phyloP scores from a whole-genome alignment of 1,140 invertebrate species.

The Cyphomyrmex costatus region DNA sequence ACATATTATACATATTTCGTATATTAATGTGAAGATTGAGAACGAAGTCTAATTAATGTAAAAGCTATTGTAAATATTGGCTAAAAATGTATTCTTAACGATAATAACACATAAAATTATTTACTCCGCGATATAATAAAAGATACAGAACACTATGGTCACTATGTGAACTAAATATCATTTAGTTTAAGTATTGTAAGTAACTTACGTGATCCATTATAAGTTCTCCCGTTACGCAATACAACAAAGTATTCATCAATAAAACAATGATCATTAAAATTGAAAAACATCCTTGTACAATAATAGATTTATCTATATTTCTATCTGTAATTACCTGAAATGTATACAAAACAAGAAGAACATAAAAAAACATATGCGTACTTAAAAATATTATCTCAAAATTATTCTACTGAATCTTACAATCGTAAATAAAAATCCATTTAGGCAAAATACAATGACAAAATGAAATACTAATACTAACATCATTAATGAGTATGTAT shows the following conservation, averaged over 20 bases:
- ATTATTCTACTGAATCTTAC: conserved; percentile 25
- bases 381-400: background rate
- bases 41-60: too few species aligned
- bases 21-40: too few species aligned
- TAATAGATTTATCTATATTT: background rate
- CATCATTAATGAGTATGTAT: too few species aligned
- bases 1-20: too few species aligned
- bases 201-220: conserved; percentile 27
- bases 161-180: too few species aligned
- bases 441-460: conserved; percentile 14
- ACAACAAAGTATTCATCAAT: conserved; percentile 7
- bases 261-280: background rate
- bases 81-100: too few species aligned
- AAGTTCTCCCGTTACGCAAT: conserved; percentile 5
- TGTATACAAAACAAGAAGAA: background rate
- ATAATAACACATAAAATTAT: too few species aligned
- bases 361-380: background rate
- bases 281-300: background rate
- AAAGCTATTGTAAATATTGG: too few species aligned
- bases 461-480: conserved; percentile 39
- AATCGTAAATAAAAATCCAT: background rate
- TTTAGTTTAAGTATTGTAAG: too few species aligned
- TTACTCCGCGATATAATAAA: too few species aligned
- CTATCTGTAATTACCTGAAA: background rate
- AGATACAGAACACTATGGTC: too few species aligned